Percentiles rank a stretch among this genome's conserved stretches.
These are phyloP conservation scores for Crepidodera aurea DNA, from an alignment of 2,888 invertebrate species.

Conservation along the genomic window DNA sequence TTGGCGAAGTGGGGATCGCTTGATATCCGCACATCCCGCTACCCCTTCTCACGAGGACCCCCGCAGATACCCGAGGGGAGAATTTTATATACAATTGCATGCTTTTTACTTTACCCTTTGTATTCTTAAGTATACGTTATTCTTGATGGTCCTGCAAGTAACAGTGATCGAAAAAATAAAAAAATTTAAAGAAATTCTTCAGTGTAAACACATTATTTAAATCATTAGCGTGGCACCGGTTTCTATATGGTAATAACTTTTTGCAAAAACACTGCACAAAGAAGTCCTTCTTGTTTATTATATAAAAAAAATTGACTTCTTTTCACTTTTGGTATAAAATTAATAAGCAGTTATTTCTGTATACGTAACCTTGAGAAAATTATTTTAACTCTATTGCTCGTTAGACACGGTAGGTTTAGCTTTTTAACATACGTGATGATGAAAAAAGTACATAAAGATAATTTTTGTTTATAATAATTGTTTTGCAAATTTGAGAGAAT, in stretches of 20 bases:
- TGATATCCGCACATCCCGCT: too few species aligned
- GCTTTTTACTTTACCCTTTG: too few species aligned
- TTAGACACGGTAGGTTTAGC: conserved; percentile 11
- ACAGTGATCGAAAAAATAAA: neutral
- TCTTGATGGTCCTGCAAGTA: neutral
- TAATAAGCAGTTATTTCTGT: conserved; percentile 11
- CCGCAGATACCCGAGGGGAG: too few species aligned
- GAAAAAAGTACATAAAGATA: too few species aligned
- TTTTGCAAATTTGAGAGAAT: too few species aligned
- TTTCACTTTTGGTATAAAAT: conserved; percentile 11
- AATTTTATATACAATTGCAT: too few species aligned
- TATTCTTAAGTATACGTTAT: too few species aligned
- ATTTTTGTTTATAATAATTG: too few species aligned
- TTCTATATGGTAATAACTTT: neutral
- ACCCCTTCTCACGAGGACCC: too few species aligned
- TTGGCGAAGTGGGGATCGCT: too few species aligned
- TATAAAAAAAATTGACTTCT: conserved; percentile 8
- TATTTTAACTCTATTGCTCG: conserved; percentile 8
- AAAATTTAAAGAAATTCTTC: neutral
- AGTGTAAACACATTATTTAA: conserved; percentile 2
- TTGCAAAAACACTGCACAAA: conserved; percentile 1
- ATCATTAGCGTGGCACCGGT: conserved; percentile 7
- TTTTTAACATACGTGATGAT: neutral
- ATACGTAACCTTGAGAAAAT: conserved; percentile 7
- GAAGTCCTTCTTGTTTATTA: conserved; percentile 2